phyloP scores from a whole-genome alignment of 2,888 invertebrate species.

The Pristionchus arcanus region DNA sequence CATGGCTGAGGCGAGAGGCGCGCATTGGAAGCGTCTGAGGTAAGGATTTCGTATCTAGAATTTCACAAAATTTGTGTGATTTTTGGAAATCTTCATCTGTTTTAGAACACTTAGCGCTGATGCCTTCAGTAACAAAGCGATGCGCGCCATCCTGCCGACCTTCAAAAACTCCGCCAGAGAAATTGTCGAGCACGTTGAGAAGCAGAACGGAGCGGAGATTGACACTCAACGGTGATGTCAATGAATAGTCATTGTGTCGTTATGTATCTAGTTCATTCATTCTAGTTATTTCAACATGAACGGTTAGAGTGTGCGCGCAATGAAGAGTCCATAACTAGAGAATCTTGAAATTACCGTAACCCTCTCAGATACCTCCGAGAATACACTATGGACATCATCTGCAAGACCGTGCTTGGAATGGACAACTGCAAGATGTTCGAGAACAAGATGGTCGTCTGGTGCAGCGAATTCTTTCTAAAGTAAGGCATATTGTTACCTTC shows the following conservation, averaged over 20 bases:
- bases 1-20: slow-evolving; percentile 80
- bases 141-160: background rate
- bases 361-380: slow-evolving; percentile 62
- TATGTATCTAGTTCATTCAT: too few relatives aligned
- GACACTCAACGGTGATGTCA: background rate
- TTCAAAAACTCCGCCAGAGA: background rate
- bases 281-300: too few relatives aligned
- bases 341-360: too few relatives aligned
- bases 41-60: slow-evolving; percentile 57
- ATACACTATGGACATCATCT: slow-evolving; percentile 67
- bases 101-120: background rate
- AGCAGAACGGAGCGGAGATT: background rate
- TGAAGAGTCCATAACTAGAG: too few relatives aligned
- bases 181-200: background rate
- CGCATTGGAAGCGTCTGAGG: slow-evolving; percentile 82
- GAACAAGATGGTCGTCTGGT: slow-evolving; percentile 47
- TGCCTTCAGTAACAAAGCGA: background rate
- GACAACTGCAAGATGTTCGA: slow-evolving; percentile 59
- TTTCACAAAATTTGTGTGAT: background rate
- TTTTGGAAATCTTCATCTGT: background rate
- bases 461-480: background rate
- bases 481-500: too few relatives aligned
- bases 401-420: slow-evolving; percentile 65
- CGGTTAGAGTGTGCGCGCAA: too few relatives aligned
- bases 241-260: too few relatives aligned